These are phyloP conservation scores for Atractosteus spatula DNA, from an alignment of 2,113 vertebrate species.

Conservation along the genomic window DNA sequence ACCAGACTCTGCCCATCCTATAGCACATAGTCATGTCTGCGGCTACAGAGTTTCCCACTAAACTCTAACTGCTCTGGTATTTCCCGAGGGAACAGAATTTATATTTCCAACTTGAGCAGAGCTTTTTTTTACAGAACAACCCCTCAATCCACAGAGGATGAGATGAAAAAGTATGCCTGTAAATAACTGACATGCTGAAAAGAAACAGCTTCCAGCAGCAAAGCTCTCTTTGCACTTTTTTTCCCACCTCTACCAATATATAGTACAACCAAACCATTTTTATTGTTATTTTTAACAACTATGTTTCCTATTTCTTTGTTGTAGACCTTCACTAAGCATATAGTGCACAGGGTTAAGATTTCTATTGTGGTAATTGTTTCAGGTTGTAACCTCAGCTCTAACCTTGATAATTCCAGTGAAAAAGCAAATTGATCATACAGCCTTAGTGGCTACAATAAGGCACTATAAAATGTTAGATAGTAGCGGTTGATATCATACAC, in stretches of 20 bases:
- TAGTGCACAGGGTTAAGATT: no score
- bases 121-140: conserved; percentile 22
- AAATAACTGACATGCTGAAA: conserved; percentile 46
- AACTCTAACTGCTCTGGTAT: conserved; percentile 26
- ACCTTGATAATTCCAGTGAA: no score
- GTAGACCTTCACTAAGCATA: not conserved
- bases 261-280: conserved; percentile 10
- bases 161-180: conserved; percentile 38
- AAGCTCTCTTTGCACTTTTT: not conserved
- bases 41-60: conserved; percentile 38
- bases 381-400: no score
- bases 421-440: no score
- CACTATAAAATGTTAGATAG: no score
- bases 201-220: conserved; percentile 42
- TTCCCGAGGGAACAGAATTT: conserved; percentile 18
- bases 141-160: conserved; percentile 25
- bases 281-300: conserved; percentile 28
- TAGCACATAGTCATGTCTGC: conserved; percentile 41
- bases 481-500: no score
- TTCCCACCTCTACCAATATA: not conserved
- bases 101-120: conserved; percentile 19
- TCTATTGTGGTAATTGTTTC: no score
- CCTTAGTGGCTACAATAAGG: no score
- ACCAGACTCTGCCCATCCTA: conserved; percentile 61
- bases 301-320: conserved; percentile 22